Evolutionary conservation across 2,888 invertebrate species (phyloP).

Genomic region (Agriopis leucophaearia): DNA sequence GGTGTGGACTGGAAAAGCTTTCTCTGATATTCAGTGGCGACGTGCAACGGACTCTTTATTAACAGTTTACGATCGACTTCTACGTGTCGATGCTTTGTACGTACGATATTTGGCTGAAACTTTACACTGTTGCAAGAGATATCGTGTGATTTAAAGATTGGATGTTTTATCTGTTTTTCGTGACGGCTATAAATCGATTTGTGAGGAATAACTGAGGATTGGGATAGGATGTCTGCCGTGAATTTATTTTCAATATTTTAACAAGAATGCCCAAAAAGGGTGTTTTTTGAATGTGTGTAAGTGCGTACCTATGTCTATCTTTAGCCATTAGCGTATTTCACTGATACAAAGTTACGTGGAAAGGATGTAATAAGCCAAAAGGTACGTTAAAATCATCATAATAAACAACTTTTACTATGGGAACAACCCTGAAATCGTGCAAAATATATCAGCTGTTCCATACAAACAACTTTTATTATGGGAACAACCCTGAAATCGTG

Average conservation of each 20-base stretch:
- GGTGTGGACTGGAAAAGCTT: constrained; percentile 56
- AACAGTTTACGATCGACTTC: constrained; percentile 57
- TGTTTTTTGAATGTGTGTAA: too few species aligned
- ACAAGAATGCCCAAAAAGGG: not conserved
- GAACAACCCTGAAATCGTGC: too few species aligned
- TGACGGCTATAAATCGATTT: constrained; percentile 21
- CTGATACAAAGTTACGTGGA: too few species aligned
- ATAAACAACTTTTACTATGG: too few species aligned
- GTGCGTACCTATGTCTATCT: too few species aligned
- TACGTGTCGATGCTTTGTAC: constrained; percentile 53
- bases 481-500: too few species aligned
- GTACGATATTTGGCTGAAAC: constrained; percentile 38
- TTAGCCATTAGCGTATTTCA: too few species aligned
- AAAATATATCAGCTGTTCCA: too few species aligned
- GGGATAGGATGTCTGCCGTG: not conserved
- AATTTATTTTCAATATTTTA: not conserved
- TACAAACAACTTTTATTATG: too few species aligned
- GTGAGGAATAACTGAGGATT: not conserved
- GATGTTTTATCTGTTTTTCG: constrained; percentile 16
- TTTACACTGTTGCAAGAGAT: constrained; percentile 15
- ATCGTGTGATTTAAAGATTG: constrained; percentile 25
- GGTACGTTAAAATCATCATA: too few species aligned
- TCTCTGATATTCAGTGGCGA: constrained; percentile 55
- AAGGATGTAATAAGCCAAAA: too few species aligned
- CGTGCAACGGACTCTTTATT: constrained; percentile 61